Conservation (phyloP, 2,797 vertebrate genomes). For the Gobionotothen gibberifrons region DNA sequence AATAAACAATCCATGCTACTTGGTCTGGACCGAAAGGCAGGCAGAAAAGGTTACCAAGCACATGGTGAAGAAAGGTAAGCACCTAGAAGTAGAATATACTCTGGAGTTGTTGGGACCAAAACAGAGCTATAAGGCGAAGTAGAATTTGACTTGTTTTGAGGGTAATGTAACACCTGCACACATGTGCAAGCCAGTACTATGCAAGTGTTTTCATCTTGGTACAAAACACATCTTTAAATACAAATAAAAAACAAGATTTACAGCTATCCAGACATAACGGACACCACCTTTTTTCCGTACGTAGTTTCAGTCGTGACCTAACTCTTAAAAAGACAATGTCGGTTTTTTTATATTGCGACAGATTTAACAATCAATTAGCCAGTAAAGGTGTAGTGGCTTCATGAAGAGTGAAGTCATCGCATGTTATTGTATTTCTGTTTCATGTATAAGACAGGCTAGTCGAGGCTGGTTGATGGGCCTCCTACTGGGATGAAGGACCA, state of each 20-base stretch:
- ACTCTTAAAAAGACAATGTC: neutral
- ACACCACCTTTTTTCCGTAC: neutral
- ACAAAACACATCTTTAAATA: neutral
- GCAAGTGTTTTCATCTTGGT: neutral
- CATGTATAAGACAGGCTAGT: conserved; percentile 23
- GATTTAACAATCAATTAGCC: neutral
- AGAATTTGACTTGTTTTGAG: neutral
- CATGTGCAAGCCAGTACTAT: neutral
- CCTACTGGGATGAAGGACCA: conserved; percentile 43
- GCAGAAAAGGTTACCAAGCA: neutral
- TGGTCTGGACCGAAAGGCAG: neutral
- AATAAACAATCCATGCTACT: too few relatives aligned
- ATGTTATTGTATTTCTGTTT: conserved; percentile 13
- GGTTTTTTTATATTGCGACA: neutral
- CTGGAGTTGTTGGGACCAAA: neutral
- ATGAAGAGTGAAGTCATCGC: neutral
- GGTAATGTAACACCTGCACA: neutral
- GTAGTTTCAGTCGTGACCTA: neutral
- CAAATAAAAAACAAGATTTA: neutral
- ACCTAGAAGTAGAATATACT: neutral
- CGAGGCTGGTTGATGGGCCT: conserved; percentile 29
- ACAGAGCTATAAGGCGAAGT: neutral
- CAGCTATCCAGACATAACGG: neutral
- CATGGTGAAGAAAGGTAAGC: neutral
- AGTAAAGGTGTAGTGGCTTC: neutral